Evolutionary conservation across 1,140 invertebrate species (phyloP), one percentile per base, ranked within the genome.

Genomic region (Mycetomoellerius zeteki): DNA sequence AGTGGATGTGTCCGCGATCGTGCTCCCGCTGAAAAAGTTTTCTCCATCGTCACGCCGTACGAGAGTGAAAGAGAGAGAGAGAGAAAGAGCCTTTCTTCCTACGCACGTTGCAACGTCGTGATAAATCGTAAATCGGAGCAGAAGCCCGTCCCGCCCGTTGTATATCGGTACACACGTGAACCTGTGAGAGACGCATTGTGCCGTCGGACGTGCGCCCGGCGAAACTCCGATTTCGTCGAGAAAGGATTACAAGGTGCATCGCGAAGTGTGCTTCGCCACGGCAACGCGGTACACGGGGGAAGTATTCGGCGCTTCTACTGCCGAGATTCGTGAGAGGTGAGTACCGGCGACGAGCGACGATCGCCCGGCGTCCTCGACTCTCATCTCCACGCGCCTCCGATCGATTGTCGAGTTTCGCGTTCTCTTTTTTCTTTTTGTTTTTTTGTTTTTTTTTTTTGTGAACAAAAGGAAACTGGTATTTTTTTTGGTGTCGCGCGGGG

Each of bases 1-100:
- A 93, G 90, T 94, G 93, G 93, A 93, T 92, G 91, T 92, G 91
- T 91, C 89, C 89, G 92, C 87, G 90, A 90, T 89, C 89, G 91
- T 92, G 89, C 90, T 92, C 88, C 84, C 77, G 81, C 78, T 90
- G 76, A 86, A 54, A 67, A 82, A 77, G 21, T 67, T 43, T 43
- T 86, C 7, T 47, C 21, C 19, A 24, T 30, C n/a, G 58, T 24
- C 60, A 72, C 72, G 30, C 33, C 19, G 77, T 1, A 78, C 67
- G 56, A 84, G 37, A 75, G 54, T 27, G 33, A 71, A 10, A 54
- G 50, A 56, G 24, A 73, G 65, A 37, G 52, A 52, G 6, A 72
- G 8, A 16, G 21, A 24, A 3, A 16, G 33, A 8, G 27, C 7
- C 33, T 62, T 37, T 73, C 67, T 47, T 72, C 67, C 37, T 60